Evolutionary conservation across 2,797 vertebrate species (phyloP).

Genomic region (Dromococcyx pavoninus): DNA sequence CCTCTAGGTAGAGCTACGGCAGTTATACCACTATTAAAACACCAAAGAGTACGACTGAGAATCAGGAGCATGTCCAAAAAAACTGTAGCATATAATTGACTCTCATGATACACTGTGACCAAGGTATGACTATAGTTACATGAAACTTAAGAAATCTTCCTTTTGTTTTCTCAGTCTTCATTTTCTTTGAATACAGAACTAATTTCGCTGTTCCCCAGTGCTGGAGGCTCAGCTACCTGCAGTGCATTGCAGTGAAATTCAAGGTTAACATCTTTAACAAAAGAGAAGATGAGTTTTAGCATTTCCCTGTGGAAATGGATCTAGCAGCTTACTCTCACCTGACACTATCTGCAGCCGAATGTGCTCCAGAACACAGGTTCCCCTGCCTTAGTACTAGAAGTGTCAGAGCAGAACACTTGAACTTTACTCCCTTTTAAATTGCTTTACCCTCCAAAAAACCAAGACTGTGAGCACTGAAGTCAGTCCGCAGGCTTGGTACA

Average conservation of each 20-base stretch:
- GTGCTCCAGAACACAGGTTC: not conserved
- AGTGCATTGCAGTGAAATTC: slow-evolving; percentile 11
- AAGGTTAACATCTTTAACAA: not conserved
- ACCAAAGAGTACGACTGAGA: slow-evolving; percentile 25
- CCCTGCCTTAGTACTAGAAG: not conserved
- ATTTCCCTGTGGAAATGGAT: not conserved
- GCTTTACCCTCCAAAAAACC: not conserved
- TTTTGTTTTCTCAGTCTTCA: slow-evolving; percentile 6
- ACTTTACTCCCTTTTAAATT: not conserved
- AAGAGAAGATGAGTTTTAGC: not conserved
- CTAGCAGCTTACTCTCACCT: not conserved
- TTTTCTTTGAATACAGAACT: slow-evolving; percentile 1
- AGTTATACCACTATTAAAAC: slow-evolving; percentile 58
- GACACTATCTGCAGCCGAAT: not conserved
- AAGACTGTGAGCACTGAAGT: not conserved
- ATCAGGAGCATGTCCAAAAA: slow-evolving; percentile 14
- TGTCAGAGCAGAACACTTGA: not conserved
- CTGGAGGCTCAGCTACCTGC: not conserved
- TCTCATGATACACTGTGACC: not conserved
- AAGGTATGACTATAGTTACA: not conserved
- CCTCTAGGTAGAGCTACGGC: slow-evolving; percentile 28
- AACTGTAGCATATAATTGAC: slow-evolving; percentile 5
- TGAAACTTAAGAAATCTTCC: not conserved
- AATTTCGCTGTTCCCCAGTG: not conserved
- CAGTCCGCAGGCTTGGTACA: not conserved